Conservation (phyloP, 2,888 invertebrate species). For the Tetragonula carbonaria region DNA sequence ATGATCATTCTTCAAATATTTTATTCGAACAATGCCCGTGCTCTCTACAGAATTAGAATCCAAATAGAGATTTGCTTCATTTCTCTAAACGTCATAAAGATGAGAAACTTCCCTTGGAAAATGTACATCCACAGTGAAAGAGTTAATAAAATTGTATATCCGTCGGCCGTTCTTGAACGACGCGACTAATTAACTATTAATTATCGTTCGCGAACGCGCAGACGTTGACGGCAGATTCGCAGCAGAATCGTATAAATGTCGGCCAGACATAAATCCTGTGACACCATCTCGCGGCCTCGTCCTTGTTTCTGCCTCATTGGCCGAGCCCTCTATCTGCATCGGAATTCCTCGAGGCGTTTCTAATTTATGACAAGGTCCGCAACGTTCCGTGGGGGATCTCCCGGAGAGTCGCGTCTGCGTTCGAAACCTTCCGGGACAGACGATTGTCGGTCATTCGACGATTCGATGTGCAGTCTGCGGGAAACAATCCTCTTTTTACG, state of each 20-base stretch:
- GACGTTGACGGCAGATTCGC: constrained; percentile 44
- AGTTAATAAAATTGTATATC: background rate
- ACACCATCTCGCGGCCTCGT: constrained; percentile 45
- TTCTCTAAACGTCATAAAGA: too few species aligned
- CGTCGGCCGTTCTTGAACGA: constrained; percentile 8
- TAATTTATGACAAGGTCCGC: constrained; percentile 74
- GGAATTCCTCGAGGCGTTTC: constrained; percentile 73
- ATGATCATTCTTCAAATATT: too few species aligned
- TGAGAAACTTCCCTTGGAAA: too few species aligned
- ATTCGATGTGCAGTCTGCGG: background rate
- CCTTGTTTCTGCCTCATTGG: constrained; percentile 52
- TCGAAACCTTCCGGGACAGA: constrained; percentile 43
- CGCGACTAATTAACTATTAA: constrained; percentile 20
- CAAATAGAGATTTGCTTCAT: too few species aligned
- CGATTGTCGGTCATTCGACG: constrained; percentile 41
- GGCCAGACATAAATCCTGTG: constrained; percentile 69
- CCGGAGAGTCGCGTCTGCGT: constrained; percentile 43
- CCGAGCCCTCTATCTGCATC: constrained; percentile 65
- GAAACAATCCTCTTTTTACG: background rate
- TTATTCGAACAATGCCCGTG: too few species aligned
- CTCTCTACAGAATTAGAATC: too few species aligned
- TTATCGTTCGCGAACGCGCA: constrained; percentile 46
- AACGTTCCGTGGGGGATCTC: constrained; percentile 60
- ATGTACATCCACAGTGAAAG: too few species aligned
- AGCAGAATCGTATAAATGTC: constrained; percentile 69